Base-by-base conservation (phyloP, 2,888 invertebrate species). In the Drosophila tanythrix region DNA sequence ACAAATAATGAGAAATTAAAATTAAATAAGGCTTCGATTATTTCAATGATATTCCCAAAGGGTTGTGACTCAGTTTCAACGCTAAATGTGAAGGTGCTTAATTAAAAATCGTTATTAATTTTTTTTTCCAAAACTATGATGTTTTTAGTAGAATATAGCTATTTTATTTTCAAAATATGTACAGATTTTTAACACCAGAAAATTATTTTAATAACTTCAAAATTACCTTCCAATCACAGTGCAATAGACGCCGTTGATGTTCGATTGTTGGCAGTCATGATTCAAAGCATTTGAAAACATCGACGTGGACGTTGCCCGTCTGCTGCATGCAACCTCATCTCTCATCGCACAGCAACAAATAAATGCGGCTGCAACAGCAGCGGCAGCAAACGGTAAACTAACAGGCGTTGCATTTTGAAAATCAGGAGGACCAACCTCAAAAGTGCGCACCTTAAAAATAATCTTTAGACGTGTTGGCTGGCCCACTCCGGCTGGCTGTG, bases 371-470 rank as follows among this genome's bases (percentile, higher is more conserved):
- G 65, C 57, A 51, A 52, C 59, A 29, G 35, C 62, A 64, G 60
- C 56, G 27, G 58, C 56, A 53, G 59, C 67, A 69, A 78, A 88
- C 88, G 84, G 89, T 88, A 88, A 90, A 88, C 90, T 73, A 89
- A 90, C 88, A 89, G 86, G 89, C 90, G 87, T 88, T 90, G 86
- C 88, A 82, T 85, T 88, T 81, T 88, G 88, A 90, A 88, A 90
- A 83, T 81, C 88, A 85, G 88, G 81, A 88, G 90, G 90, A 88
- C 88, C 90, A 87, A 87, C 87, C 87, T 90, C 90, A 86, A 90
- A 87, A 87, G 90, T 90, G 87, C 87, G 89, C 87, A 87, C 87
- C 87, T 87, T 86, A 90, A 87, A 90, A 89, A 86, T 89, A 89
- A 86, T 85, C 85, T 89, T 74, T 77, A 89, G 82, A 88, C 82